Base-by-base conservation (phyloP, 2,113 vertebrate species). In the Pimephales promelas region DNA sequence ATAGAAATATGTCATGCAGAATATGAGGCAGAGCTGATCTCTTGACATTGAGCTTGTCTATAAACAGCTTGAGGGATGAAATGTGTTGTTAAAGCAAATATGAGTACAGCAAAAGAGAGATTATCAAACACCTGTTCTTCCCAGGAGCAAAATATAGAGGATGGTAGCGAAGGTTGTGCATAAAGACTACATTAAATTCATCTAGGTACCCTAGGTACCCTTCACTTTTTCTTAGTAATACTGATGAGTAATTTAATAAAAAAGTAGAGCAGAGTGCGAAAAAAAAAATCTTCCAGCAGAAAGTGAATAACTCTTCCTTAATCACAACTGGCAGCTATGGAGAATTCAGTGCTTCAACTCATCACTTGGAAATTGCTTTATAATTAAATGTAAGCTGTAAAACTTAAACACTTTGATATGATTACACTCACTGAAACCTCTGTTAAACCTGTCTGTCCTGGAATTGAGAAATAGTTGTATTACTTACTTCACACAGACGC, bases 11-110 rank as follows among this genome's bases (percentile, higher is more conserved):
- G 74, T 22, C 74, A 57, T 16, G 54, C 54, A 31, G 14, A 78
- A 74, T 45, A 24, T 26, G 74, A 79, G 74, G 49, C 43, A 49
- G 43, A 18, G 52, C 22, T 81, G 84, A 82, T 79, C 56, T 86
- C 57, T 43, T 81, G 72, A 87, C 54, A 81, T 26, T 66, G 64
- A 45, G 81, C 83, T 88, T 43, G 70, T 79, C 73, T 84, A 68
- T 56, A 75, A 54, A 80, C 34, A 31, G 31, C n/a, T 71, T 80
- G 75, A 83, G 45, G 54, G 34, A 71, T 45, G 56, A 68, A 77
- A 73, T 24, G 47, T 68, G 76, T 56, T 34, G 52, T 62, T 31
- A 57, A 78, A 80, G 76, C 77, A 79, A 64, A 75, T 28, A 86
- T 47, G 34, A 70, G 16, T 36, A 36, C 40, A 62, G 71, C 57